Conservation (phyloP, 2,113 vertebrate genomes). For the Erythrocercus mccallii region DNA sequence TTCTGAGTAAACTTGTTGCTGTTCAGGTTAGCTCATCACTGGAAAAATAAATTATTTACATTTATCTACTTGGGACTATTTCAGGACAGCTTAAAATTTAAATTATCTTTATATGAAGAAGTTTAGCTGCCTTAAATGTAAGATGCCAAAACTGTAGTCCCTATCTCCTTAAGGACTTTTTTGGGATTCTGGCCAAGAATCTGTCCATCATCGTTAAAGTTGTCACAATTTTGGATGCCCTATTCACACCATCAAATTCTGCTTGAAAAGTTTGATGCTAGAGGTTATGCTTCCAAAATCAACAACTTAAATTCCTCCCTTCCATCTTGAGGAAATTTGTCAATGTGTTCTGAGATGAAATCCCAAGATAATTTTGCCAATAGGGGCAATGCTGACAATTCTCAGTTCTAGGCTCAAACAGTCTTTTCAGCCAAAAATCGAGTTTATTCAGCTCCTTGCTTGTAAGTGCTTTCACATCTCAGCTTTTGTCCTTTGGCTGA, state of each 20-base stretch:
- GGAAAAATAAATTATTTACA: background rate
- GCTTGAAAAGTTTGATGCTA: background rate
- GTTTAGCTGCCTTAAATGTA: background rate
- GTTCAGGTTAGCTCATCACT: background rate
- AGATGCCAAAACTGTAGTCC: background rate
- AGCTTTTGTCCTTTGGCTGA: background rate
- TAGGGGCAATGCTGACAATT: background rate
- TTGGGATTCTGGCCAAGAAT: constrained; percentile 11
- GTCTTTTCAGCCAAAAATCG: background rate
- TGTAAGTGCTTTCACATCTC: background rate
- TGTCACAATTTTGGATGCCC: constrained; percentile 44
- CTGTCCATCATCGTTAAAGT: background rate
- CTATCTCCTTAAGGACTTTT: background rate
- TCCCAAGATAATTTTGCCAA: background rate
- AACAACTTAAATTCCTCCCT: background rate
- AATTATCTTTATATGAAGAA: background rate
- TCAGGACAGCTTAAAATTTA: background rate
- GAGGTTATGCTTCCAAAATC: constrained; percentile 27
- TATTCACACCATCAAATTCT: constrained; percentile 50
- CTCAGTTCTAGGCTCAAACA: background rate
- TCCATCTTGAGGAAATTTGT: background rate
- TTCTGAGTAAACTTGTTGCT: background rate
- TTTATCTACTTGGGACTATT: background rate
- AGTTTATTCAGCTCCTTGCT: background rate
- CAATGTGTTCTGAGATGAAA: background rate